Base-by-base conservation (phyloP, 1,140 invertebrate genomes). In the Eurytemora carolleeae region DNA sequence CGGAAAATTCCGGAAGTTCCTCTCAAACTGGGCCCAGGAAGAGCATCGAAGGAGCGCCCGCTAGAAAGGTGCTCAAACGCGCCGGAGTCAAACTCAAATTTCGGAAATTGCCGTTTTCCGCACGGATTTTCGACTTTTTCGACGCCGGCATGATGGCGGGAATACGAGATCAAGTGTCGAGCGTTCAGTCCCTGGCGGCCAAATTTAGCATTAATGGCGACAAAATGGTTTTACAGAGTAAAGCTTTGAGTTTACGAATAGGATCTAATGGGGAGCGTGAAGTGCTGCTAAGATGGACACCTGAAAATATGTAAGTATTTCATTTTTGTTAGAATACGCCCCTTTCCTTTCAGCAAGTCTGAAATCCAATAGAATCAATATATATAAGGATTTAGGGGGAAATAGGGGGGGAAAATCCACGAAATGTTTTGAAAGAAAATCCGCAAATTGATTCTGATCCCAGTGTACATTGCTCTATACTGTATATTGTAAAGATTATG, bases 81-180 rank as follows among this genome's bases (percentile, higher is more conserved):
- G 56, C 56, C 17, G 56, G 56, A 3, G 18, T 57, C 2, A 57
- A 57, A 18, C 56, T 57, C 18, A 57, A 57, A 25, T 24, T 15
- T 19, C 56, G 56, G 23, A 15, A 23, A 15, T 15, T 23, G 15
- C 18, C 24, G 16, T 57, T 57, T 23, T 57, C 56, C 12, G 56
- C 56, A 15, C 56, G 56, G 56, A 57, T 57, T 22, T 57, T 57
- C 24, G 56, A 57, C 21, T 18, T 57, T 25, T 57, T 57, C 24
- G 56, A 57, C 21, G 21, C 21, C 2, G 56, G 56, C 15, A 23
- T 57, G 19, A 57, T 57, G 56, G 15, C 56, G 12, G 15, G 15
- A 12, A 24, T 57, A 3, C 18, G 21, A 16, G 3, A 15, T 15
- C 7, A 18, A 3, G 21, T 22, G 2, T 2, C 23, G 56, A 18